Conservation (phyloP, 2,888 invertebrate species). For the Gandaritis pyraliata region DNA sequence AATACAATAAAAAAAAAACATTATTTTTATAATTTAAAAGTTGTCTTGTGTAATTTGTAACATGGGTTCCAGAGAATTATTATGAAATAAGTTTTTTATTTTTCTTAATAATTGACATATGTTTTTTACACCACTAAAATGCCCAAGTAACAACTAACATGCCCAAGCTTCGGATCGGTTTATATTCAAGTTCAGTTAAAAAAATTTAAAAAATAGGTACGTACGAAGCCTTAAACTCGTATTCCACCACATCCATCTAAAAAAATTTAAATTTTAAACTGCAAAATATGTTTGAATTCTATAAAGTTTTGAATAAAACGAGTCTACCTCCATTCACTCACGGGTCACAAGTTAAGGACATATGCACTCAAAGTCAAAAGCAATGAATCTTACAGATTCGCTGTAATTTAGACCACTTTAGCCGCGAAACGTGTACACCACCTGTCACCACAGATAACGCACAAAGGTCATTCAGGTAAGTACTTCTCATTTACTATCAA, state of each 20-base stretch:
- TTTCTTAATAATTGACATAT: no score
- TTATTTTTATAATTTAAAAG: no score
- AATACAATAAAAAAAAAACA: no score
- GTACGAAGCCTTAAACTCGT: no score
- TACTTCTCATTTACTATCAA: background rate
- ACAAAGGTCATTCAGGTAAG: constrained; percentile 3
- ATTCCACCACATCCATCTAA: background rate
- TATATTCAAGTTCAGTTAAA: no score
- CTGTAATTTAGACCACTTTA: constrained; percentile 7
- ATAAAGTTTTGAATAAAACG: background rate
- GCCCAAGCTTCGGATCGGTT: no score
- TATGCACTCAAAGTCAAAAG: constrained; percentile 13
- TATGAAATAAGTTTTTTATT: no score
- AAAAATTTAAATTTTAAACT: background rate
- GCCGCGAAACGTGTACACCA: background rate
- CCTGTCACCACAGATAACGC: constrained; percentile 17
- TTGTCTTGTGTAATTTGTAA: no score
- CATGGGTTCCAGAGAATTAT: no score
- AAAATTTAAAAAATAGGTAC: no score
- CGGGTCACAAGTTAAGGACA: constrained; percentile 13
- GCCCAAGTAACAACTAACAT: no score
- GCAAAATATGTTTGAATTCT: background rate
- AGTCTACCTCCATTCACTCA: constrained; percentile 1
- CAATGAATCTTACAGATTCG: constrained; percentile 18
- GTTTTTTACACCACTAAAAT: no score